Evolutionary conservation across 2,113 vertebrate genomes (phyloP), one percentile per base, ranked within the genome.

Genomic region (Paedocypris sp.): DNA sequence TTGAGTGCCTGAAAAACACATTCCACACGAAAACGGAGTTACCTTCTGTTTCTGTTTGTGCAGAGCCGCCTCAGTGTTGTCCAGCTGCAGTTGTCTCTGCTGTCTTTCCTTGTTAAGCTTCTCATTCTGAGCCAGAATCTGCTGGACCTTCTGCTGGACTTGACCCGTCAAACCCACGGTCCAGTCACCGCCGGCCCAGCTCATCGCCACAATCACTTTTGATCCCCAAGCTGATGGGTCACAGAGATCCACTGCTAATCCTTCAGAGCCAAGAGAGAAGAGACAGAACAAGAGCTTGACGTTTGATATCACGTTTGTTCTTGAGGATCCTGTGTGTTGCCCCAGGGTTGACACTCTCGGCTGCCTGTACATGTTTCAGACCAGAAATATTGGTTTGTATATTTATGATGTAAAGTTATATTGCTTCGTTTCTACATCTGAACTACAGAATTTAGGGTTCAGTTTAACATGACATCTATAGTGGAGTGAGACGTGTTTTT

Each of bases 171-270:
- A 78, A 5, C 83, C 87, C 20, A 76, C 73, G 0, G 83, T 85
- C 88, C 88, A 89, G 67, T 89, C 85, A 29, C 88, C 88, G 33
- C 81, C 73, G 1, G 81, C 79, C 88, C 88, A 89, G 76, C 85
- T 89, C 88, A 89, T 89, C 20, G 29, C 50, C 9, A 23, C 22
- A 25, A 50, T 15, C 7, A 11, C 33, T 43, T 11, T 2, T 3
- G 12, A 7, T 3, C 25, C 23, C 11, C 22, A 60, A 15, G 36
- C 39, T 20, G 6, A 9, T 38, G 48, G 15, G 60, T 56, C 25
- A 41, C 45, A 63, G 19, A 18, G n/a, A 16, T 62, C 15, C 10
- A 32, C 23, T 3, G 31, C 28, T 66, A 43, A 60, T 62, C 41
- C 33, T 29, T 22, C 8, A 36, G 29, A 6, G 45, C 61, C 28